Percentiles rank a stretch among this genome's conserved stretches.
Evolutionary conservation across 2,888 invertebrate genomes (phyloP).

Genomic region (Pogonocherus hispidulus): DNA sequence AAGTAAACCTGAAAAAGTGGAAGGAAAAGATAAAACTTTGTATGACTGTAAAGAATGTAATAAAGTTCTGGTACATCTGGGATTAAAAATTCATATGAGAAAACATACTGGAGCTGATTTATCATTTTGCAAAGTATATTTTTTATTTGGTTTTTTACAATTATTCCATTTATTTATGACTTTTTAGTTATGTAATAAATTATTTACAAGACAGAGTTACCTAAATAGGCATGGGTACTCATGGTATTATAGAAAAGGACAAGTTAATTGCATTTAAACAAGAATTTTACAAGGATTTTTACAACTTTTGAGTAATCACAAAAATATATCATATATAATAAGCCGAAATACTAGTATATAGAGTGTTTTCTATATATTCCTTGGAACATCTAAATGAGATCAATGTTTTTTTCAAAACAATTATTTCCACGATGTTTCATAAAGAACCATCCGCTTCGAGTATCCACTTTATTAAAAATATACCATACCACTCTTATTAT

Average conservation of each 20-base stretch:
- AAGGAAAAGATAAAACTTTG: slow-evolving; percentile 53
- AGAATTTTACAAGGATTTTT: too few relatives aligned
- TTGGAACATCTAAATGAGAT: too few relatives aligned
- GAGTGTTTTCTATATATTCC: too few relatives aligned
- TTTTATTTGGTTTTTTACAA: background rate
- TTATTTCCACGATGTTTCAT: too few relatives aligned
- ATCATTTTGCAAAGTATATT: slow-evolving; percentile 57
- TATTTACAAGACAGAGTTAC: slow-evolving; percentile 62
- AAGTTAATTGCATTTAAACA: slow-evolving; percentile 38
- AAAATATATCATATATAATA: too few relatives aligned
- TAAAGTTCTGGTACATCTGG: slow-evolving; percentile 59
- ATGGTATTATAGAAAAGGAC: slow-evolving; percentile 55
- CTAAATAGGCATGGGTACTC: slow-evolving; percentile 60
- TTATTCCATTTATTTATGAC: background rate
- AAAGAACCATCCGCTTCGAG: too few relatives aligned
- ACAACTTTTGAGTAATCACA: too few relatives aligned
- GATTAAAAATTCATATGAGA: slow-evolving; percentile 73
- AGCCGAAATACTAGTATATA: too few relatives aligned
- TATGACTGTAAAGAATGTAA: slow-evolving; percentile 61
- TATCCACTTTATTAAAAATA: too few relatives aligned
- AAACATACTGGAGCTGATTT: slow-evolving; percentile 73
- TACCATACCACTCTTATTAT: too few relatives aligned
- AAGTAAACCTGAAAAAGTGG: slow-evolving; percentile 37
- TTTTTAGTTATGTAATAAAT: slow-evolving; percentile 63
- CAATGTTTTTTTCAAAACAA: too few relatives aligned